These are phyloP conservation scores for Drosophila macrothrix DNA, from an alignment of 2,888 invertebrate species.

Conservation along the genomic window DNA sequence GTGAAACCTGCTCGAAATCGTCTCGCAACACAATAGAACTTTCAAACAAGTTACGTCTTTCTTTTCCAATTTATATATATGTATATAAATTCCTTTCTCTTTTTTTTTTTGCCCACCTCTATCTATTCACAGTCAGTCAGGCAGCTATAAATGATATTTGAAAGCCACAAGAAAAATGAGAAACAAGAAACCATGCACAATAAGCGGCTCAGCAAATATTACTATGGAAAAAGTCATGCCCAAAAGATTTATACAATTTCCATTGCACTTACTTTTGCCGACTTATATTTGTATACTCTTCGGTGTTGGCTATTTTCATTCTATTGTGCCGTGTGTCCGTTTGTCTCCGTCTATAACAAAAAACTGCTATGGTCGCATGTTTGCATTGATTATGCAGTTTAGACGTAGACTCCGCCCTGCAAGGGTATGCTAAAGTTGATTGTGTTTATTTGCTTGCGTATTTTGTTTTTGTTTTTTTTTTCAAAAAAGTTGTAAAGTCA, in stretches of 20 bases:
- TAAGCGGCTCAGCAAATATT: constrained; percentile 57
- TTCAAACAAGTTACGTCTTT: not conserved
- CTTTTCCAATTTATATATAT: not conserved
- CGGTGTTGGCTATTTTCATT: not conserved
- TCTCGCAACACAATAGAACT: not conserved
- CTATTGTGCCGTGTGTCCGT: not conserved
- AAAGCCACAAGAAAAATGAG: constrained; percentile 13
- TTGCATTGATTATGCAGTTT: not conserved
- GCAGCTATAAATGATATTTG: constrained; percentile 42
- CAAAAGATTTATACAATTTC: constrained; percentile 45
- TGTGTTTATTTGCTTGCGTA: not conserved
- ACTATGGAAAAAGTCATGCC: constrained; percentile 31
- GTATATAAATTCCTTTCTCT: not conserved
- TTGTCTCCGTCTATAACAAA: not conserved
- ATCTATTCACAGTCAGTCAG: constrained; percentile 23
- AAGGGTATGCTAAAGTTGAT: not conserved
- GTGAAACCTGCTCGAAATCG: not conserved
- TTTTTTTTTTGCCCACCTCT: not conserved
- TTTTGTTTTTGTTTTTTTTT: not conserved
- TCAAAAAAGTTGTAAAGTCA: constrained; percentile 68
- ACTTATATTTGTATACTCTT: not conserved
- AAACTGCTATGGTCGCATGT: not conserved
- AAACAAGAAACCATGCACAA: constrained; percentile 22
- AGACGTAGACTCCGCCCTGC: not conserved
- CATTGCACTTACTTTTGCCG: constrained; percentile 31